Conservation (phyloP, 2,113 vertebrate species). For the Falcunculus frontatus region DNA sequence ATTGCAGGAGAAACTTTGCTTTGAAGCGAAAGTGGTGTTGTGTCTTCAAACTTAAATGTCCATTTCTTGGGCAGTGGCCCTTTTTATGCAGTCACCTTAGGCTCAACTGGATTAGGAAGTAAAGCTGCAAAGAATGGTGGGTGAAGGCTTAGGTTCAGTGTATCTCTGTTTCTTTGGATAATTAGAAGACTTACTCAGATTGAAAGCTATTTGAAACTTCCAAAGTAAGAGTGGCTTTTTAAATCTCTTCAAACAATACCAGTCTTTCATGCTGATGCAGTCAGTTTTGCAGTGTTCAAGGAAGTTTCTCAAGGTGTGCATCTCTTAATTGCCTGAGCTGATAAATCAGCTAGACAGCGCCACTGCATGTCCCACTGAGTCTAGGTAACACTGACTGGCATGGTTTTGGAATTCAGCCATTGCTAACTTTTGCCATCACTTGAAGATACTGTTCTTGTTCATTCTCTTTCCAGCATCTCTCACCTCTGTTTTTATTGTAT, state of each 20-base stretch:
- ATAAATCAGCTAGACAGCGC: background rate
- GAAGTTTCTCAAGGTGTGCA: background rate
- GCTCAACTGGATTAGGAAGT: background rate
- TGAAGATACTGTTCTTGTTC: background rate
- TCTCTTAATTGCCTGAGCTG: background rate
- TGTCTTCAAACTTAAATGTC: background rate
- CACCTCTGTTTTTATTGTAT: background rate
- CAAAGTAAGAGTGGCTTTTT: background rate
- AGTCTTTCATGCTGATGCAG: background rate
- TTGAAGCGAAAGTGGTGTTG: background rate
- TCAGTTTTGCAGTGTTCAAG: background rate
- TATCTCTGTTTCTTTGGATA: background rate
- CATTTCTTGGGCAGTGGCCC: background rate
- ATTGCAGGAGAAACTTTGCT: background rate
- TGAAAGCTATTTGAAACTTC: background rate
- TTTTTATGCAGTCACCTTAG: background rate
- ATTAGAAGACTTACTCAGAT: background rate
- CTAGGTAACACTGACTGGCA: background rate
- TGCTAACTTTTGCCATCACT: background rate
- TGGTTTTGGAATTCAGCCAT: background rate
- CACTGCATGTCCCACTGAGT: background rate
- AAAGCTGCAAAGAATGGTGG: background rate
- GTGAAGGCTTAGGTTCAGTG: background rate
- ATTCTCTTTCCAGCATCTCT: background rate
- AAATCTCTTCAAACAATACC: background rate